Conservation (phyloP, 2,888 invertebrate species). For the Syrphus vitripennis region DNA sequence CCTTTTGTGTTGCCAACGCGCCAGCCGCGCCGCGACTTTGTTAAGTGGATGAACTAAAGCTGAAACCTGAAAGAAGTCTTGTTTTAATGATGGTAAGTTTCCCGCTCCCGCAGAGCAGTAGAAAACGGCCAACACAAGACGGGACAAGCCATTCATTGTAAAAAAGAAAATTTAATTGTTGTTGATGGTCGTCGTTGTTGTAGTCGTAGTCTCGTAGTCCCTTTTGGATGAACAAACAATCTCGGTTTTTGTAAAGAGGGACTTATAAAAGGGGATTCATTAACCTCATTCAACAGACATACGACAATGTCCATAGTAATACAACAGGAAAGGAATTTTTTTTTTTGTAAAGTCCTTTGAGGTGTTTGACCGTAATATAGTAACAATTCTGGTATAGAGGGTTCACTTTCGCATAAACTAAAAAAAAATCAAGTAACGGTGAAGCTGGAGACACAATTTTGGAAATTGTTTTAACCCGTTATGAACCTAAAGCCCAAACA, state of each 20-base stretch:
- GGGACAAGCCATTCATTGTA: not conserved
- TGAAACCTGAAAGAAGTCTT: constrained; percentile 12
- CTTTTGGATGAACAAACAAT: not conserved
- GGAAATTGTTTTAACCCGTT: too few relatives aligned
- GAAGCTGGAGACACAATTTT: too few relatives aligned
- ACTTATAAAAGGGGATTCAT: not conserved
- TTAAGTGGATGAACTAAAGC: constrained; percentile 27
- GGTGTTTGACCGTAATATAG: not conserved
- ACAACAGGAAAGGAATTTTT: not conserved
- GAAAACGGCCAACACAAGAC: not conserved
- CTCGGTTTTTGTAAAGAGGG: not conserved
- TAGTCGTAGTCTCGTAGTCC: not conserved
- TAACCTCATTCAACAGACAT: not conserved
- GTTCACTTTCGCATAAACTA: too few relatives aligned
- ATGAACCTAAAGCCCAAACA: too few relatives aligned
- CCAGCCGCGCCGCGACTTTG: not conserved
- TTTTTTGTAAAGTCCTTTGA: not conserved
- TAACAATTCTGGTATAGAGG: too few relatives aligned
- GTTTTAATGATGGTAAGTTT: constrained; percentile 29
- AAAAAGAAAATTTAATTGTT: constrained; percentile 28
- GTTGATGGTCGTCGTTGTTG: constrained; percentile 5
- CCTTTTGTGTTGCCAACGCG: not conserved
- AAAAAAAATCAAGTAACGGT: too few relatives aligned
- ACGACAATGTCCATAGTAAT: too few relatives aligned
- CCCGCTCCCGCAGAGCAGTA: not conserved